phyloP scores from a whole-genome alignment of 1,140 invertebrate species.

The Helicoverpa zea region DNA sequence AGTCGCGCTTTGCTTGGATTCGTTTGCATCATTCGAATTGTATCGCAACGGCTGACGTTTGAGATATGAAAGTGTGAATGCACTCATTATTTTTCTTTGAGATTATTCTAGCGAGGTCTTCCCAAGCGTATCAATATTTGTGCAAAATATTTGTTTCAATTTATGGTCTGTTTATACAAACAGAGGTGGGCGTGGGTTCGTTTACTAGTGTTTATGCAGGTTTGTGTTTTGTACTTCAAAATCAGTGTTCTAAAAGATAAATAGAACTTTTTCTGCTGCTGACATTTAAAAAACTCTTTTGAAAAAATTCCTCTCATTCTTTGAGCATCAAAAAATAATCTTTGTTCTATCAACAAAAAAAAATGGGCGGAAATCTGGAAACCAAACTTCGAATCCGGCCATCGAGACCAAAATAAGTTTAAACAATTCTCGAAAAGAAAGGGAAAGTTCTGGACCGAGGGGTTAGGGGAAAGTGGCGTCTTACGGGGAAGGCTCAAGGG shows the following conservation, averaged over 20 bases:
- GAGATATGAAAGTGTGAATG: slow-evolving; percentile 28
- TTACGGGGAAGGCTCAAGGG: slow-evolving; percentile 73
- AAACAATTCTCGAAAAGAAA: slow-evolving; percentile 49
- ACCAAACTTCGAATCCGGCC: slow-evolving; percentile 30
- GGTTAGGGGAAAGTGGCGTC: slow-evolving; percentile 55
- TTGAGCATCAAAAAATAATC: too few species aligned
- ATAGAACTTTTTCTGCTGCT: too few species aligned
- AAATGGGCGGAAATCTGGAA: slow-evolving; percentile 8
- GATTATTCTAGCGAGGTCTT: slow-evolving; percentile 9
- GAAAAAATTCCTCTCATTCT: too few species aligned
- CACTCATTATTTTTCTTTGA: slow-evolving; percentile 37
- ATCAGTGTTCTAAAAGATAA: too few species aligned
- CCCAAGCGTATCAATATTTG: slow-evolving; percentile 6
- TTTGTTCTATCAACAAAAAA: background rate
- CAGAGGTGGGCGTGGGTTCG: too few species aligned
- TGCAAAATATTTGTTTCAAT: slow-evolving; percentile 10
- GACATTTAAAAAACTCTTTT: too few species aligned
- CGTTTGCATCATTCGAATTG: slow-evolving; percentile 14
- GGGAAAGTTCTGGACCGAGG: slow-evolving; percentile 46
- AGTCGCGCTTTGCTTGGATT: background rate
- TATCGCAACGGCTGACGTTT: slow-evolving; percentile 18
- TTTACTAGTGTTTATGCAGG: background rate
- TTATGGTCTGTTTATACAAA: background rate
- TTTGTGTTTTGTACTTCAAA: too few species aligned
- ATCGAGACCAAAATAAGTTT: slow-evolving; percentile 30